Base-by-base conservation (phyloP, 2,888 invertebrate species). In the Acanthoscelides obtectus region DNA sequence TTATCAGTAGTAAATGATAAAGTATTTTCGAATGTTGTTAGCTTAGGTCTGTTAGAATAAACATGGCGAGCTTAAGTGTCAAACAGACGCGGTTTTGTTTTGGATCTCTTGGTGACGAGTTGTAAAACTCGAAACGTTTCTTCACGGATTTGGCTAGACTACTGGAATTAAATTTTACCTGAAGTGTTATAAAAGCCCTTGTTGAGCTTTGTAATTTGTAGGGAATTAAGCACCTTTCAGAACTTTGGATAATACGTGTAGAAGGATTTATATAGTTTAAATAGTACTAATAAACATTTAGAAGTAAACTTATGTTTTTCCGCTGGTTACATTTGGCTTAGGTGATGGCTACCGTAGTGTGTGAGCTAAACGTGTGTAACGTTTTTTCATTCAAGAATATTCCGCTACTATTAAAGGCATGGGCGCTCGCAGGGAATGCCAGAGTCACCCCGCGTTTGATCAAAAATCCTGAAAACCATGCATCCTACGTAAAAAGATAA, bases 1-100 rank as follows among this genome's bases (percentile, higher is more conserved):
- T 45, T 81, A 81, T 81, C 80, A 81, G 80, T 80, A 77, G 78
- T 75, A 73, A 75, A 74, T 78, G 79, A 79, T 79, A 80, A 79
- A 78, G 75, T 75, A 78, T 77, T 80, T 77, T 75, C 45, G 68
- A 27, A 75, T 74, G 75, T 78, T 79, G 72, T 81, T 81, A 80
- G 76, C 77, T 72, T 79, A 81, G 81, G 81, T 80, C 45, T 45
- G 22, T 20, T 66, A 66, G 20, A 45, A 45, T 12, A 45, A 45
- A 45, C 45, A 45, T 1, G 12, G 45, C 12, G 45, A 17, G 45
- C 45, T 45, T 45, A 45, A 45, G 45, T 45, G 45, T 45, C 45
- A 45, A 45, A 45, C 45, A 45, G 12, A 45, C 45, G 45, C 45
- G 45, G 45, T 45, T 45, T 45, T 45, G 45, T 45, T 45, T 45